Conservation (phyloP, 2,113 vertebrate species). For the Brachypteracias leptosomus region DNA sequence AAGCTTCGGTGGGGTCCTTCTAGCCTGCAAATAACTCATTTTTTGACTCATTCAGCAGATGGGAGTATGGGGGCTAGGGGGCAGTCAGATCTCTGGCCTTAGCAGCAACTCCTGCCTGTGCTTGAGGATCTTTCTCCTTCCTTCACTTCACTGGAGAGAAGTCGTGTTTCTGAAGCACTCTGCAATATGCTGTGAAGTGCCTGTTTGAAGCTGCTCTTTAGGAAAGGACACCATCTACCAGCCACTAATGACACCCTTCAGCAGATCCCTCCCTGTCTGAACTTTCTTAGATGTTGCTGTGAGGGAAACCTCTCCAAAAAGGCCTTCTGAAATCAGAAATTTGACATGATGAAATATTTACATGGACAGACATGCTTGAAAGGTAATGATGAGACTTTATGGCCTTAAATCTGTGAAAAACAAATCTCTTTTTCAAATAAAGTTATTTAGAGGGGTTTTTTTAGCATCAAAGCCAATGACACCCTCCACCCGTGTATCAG, state of each 20-base stretch:
- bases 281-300: rapidly evolving
- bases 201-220: not conserved
- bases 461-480: not conserved
- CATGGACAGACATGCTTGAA: not conserved
- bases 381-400: not conserved
- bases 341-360: not conserved
- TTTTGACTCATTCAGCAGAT: not conserved
- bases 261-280: not conserved
- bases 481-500: not conserved
- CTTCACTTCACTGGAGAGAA: not conserved
- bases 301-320: not conserved
- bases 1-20: not conserved
- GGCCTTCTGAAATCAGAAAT: not conserved
- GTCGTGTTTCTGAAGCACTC: not conserved
- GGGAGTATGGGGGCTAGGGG: not conserved
- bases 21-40: not conserved
- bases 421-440: not conserved
- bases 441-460: not conserved
- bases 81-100: not conserved
- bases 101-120: not conserved
- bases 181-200: not conserved
- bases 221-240: not conserved
- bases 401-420: not conserved
- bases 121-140: not conserved
- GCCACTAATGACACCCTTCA: not conserved